phyloP scores from a whole-genome alignment of 2,888 invertebrate genomes.

The Melipona bicolor region DNA sequence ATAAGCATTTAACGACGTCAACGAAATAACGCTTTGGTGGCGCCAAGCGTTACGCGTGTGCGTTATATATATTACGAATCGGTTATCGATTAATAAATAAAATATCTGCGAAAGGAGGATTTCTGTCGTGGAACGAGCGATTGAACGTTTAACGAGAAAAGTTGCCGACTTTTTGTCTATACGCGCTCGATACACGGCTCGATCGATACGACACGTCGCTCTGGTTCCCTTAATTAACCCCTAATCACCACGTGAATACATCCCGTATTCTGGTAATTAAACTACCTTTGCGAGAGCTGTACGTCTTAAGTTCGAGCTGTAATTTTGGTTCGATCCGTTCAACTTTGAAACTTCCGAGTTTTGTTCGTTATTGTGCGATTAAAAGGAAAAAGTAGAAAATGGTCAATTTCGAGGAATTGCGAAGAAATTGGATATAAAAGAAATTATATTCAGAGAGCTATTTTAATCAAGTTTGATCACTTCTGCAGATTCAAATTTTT shows the following conservation, averaged over 20 bases:
- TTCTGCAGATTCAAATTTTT: background rate
- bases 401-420: background rate
- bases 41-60: background rate
- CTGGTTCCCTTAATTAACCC: background rate
- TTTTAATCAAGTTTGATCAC: background rate
- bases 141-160: background rate
- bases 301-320: background rate
- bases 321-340: background rate
- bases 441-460: background rate
- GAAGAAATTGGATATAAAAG: background rate
- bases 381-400: too few species aligned
- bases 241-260: background rate
- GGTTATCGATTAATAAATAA: background rate
- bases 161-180: background rate
- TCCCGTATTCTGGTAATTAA: background rate
- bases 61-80: too few species aligned
- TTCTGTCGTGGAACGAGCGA: background rate
- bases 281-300: background rate
- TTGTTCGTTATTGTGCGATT: background rate
- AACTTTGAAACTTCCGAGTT: background rate
- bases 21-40: background rate
- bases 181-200: background rate
- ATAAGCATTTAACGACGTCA: slow-evolving; percentile 4
- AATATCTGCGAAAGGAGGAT: background rate
- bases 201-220: background rate